These are phyloP conservation scores for Danaus plexippus DNA, from an alignment of 1,140 invertebrate genomes.

Conservation along the genomic window DNA sequence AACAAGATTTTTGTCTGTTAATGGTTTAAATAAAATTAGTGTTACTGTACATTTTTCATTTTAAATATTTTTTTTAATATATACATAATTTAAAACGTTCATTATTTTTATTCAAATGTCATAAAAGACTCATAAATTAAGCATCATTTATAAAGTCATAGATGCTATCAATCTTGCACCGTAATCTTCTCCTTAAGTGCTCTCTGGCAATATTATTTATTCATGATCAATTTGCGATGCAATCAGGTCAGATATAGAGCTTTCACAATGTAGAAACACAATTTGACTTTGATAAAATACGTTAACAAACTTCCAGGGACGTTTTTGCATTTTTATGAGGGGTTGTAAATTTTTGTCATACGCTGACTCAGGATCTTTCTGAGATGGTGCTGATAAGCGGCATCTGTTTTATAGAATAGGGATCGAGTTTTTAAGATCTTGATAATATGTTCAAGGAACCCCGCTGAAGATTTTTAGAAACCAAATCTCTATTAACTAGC, in stretches of 20 bases:
- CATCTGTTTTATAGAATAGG: too few species aligned
- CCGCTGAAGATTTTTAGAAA: too few species aligned
- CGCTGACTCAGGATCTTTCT: constrained; percentile 4
- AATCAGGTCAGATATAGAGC: constrained; percentile 60
- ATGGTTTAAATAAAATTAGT: too few species aligned
- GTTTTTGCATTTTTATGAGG: constrained; percentile 54
- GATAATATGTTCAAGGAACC: too few species aligned
- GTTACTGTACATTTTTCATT: too few species aligned
- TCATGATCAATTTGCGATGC: constrained; percentile 68
- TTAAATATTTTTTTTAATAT: too few species aligned
- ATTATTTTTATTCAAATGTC: constrained; percentile 1
- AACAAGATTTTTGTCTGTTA: too few species aligned
- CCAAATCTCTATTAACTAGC: too few species aligned
- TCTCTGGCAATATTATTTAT: constrained; percentile 58
- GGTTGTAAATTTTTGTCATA: constrained; percentile 26
- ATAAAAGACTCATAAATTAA: constrained; percentile 7
- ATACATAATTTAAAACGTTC: too few species aligned
- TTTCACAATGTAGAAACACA: constrained; percentile 49
- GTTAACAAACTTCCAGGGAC: constrained; percentile 50
- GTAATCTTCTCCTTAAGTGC: constrained; percentile 45
- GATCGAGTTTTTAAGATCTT: too few species aligned
- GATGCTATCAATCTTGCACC: constrained; percentile 26
- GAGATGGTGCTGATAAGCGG: too few species aligned
- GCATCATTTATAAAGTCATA: constrained; percentile 22
- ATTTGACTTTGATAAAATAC: constrained; percentile 62